These are phyloP conservation scores for Hirtodrosophila histrioides DNA, from an alignment of 2,888 invertebrate genomes.

Conservation along the genomic window DNA sequence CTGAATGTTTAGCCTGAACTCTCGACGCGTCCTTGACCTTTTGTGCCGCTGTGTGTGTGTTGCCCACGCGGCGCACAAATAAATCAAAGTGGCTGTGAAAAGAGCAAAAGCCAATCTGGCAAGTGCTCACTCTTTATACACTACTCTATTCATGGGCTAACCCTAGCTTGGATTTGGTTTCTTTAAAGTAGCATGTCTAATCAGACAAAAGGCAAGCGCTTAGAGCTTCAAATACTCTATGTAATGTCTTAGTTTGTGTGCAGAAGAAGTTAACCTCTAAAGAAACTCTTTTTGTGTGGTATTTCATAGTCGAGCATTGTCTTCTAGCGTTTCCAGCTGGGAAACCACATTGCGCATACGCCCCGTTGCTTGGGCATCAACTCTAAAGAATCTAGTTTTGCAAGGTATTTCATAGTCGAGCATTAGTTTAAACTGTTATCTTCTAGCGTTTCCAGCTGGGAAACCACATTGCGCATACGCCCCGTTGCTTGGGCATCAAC, in stretches of 20 bases:
- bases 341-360: constrained; percentile 61
- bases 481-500: constrained; percentile 39
- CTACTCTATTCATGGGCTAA: constrained; percentile 15
- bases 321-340: background rate
- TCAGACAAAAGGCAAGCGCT: no score
- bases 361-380: constrained; percentile 36
- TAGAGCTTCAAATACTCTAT: no score
- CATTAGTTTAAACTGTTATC: no score
- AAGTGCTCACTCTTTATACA: constrained; percentile 24
- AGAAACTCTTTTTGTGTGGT: background rate
- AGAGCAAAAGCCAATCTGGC: constrained; percentile 17
- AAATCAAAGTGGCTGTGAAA: constrained; percentile 43
- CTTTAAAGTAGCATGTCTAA: background rate
- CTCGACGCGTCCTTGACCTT: constrained; percentile 47
- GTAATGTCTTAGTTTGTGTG: no score
- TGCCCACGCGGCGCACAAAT: constrained; percentile 47
- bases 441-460: background rate
- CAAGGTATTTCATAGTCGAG: constrained; percentile 8
- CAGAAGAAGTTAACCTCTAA: no score
- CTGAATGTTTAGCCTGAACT: constrained; percentile 46
- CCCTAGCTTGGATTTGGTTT: constrained; percentile 1
- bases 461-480: constrained; percentile 62
- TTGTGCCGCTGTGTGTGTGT: constrained; percentile 9
- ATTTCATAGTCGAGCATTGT: constrained; percentile 5
- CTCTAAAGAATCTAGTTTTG: no score